Conservation (phyloP, 1,140 invertebrate species). For the Tigriopus japonicus region DNA sequence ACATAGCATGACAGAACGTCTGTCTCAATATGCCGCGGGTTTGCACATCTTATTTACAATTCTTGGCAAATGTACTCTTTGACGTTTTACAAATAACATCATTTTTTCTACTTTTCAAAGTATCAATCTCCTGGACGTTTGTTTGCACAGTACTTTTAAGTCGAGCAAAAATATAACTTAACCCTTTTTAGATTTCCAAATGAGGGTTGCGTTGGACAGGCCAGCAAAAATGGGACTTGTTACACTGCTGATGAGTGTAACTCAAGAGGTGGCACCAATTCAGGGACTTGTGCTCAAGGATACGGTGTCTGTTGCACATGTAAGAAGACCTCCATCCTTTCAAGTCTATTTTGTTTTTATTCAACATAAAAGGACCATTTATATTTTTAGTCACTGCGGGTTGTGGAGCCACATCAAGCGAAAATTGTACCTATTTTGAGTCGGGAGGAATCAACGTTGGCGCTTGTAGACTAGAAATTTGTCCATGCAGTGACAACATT, state of each 20-base stretch:
- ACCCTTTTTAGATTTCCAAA: constrained; percentile 15
- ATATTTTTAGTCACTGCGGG: background rate
- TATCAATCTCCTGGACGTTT: too few species aligned
- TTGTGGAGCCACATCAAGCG: background rate
- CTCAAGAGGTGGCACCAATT: constrained; percentile 18
- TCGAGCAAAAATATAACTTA: too few species aligned
- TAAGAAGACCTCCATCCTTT: constrained; percentile 17
- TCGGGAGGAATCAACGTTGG: background rate
- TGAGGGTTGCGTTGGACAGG: background rate
- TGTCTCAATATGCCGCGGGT: too few species aligned
- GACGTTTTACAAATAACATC: too few species aligned
- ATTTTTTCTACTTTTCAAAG: too few species aligned
- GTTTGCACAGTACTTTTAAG: too few species aligned
- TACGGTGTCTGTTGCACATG: constrained; percentile 23
- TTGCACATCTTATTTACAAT: too few species aligned
- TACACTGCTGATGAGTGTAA: constrained; percentile 29
- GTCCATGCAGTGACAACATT: background rate
- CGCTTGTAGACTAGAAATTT: background rate
- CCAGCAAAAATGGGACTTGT: constrained; percentile 34
- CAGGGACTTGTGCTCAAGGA: constrained; percentile 20
- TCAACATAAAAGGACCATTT: background rate
- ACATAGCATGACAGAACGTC: too few species aligned
- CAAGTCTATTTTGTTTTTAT: too few species aligned
- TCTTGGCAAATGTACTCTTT: too few species aligned
- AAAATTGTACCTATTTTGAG: constrained; percentile 8